Evolutionary conservation across 2,797 vertebrate genomes (phyloP).

Genomic region (Megaceryle alcyon): DNA sequence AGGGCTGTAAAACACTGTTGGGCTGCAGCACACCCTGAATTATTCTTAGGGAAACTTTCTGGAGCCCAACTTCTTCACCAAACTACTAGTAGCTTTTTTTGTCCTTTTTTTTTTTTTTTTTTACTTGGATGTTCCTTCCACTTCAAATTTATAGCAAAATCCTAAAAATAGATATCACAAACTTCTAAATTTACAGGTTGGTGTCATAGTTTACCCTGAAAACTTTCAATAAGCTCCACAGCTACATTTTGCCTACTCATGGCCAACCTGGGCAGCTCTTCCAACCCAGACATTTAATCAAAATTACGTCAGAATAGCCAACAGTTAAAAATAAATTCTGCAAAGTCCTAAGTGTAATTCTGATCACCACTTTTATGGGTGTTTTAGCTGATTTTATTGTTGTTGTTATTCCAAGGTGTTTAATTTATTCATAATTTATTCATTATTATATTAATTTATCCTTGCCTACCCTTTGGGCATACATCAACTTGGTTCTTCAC

Average conservation of each 20-base stretch:
- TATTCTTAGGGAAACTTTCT: too few relatives aligned
- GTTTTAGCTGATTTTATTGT: background rate
- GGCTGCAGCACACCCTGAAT: background rate
- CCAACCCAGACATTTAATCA: background rate
- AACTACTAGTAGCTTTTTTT: background rate
- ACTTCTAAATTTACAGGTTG: background rate
- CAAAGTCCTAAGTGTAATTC: background rate
- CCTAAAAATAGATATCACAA: background rate
- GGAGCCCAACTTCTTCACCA: background rate
- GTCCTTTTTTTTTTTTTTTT: background rate
- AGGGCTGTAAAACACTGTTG: background rate
- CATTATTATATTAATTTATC: background rate
- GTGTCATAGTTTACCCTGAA: background rate
- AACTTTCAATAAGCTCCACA: background rate
- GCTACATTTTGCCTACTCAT: background rate
- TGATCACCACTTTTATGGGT: background rate
- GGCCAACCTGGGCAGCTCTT: background rate
- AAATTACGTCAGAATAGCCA: background rate
- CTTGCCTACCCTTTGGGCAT: background rate
- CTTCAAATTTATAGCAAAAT: background rate
- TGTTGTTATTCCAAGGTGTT: background rate
- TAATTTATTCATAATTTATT: too few relatives aligned
- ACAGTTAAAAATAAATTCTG: background rate
- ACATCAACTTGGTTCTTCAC: background rate
- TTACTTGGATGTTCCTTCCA: background rate